Evolutionary conservation across 2,113 vertebrate genomes (phyloP).

Genomic region (Pomatostomus ruficeps): DNA sequence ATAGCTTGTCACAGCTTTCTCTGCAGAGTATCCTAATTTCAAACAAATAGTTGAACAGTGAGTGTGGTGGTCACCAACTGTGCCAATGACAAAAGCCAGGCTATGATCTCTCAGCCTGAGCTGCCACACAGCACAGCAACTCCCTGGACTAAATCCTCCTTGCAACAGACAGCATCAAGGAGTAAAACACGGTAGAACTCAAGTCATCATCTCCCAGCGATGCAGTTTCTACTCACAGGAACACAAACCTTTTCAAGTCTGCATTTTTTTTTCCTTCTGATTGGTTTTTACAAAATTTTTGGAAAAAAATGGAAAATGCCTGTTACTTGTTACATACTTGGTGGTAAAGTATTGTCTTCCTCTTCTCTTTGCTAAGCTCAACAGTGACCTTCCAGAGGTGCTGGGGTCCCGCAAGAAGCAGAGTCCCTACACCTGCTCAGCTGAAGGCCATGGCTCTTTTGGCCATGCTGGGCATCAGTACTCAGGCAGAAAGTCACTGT

Average conservation of each 20-base stretch:
- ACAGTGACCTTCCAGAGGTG: background rate
- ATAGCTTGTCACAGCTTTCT: background rate
- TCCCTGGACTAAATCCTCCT: background rate
- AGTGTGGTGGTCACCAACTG: background rate
- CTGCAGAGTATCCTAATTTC: background rate
- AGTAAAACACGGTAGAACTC: background rate
- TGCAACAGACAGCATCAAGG: background rate
- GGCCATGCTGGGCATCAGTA: background rate
- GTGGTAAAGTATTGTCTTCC: background rate
- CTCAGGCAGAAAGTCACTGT: rapidly evolving
- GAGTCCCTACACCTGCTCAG: background rate
- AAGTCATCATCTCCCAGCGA: background rate
- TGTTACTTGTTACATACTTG: background rate
- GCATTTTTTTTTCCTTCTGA: background rate
- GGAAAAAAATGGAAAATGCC: background rate
- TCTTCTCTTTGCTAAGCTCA: background rate
- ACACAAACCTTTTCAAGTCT: background rate
- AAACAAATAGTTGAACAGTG: background rate
- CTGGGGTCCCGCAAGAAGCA: rapidly evolving
- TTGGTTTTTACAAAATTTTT: background rate
- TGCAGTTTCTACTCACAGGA: background rate
- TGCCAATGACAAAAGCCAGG: background rate
- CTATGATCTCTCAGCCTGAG: background rate
- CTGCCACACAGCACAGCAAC: background rate
- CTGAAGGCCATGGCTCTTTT: background rate